A percentile compares a stretch with the other conserved stretches of the same genome.
These are phyloP conservation scores for Gephyroberyx darwinii DNA, from an alignment of 2,797 vertebrate species.

Conservation along the genomic window DNA sequence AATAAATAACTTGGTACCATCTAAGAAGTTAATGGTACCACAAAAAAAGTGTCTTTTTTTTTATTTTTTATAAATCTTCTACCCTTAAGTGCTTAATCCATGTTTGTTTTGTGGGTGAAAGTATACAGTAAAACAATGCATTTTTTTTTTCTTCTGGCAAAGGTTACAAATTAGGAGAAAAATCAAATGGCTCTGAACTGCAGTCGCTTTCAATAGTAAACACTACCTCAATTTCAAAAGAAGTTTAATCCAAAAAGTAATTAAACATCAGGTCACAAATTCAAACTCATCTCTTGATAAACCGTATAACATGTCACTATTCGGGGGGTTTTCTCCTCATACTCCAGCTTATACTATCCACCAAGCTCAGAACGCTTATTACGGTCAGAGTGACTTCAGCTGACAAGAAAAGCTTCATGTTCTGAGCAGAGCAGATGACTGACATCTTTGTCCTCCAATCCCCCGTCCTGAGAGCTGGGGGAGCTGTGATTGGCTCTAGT, in stretches of 20 bases:
- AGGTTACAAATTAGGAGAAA: slow-evolving; percentile 48
- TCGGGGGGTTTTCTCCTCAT: background rate
- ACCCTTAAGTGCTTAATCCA: slow-evolving; percentile 15
- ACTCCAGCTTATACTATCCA: slow-evolving; percentile 53
- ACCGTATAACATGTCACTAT: slow-evolving; percentile 31
- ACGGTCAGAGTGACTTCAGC: slow-evolving; percentile 42
- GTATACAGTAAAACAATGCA: slow-evolving; percentile 28
- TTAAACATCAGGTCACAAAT: slow-evolving; percentile 41
- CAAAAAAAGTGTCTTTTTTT: background rate
- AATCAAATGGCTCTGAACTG: slow-evolving; percentile 41
- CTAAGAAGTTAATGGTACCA: slow-evolving; percentile 11
- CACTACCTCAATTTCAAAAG: slow-evolving; percentile 28
- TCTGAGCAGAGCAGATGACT: slow-evolving; percentile 46
- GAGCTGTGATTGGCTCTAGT: slow-evolving; percentile 66
- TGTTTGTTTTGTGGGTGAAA: slow-evolving; percentile 8
- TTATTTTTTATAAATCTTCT: background rate
- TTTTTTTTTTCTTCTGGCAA: slow-evolving; percentile 27
- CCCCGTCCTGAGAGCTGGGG: slow-evolving; percentile 40
- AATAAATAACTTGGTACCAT: too few species aligned
- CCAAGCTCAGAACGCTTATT: slow-evolving; percentile 30
- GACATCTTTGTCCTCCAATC: slow-evolving; percentile 46
- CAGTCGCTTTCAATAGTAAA: slow-evolving; percentile 41
- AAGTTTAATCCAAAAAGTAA: slow-evolving; percentile 46
- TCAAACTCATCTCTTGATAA: slow-evolving; percentile 34
- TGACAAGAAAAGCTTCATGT: slow-evolving; percentile 57